Percentiles rank a stretch among this genome's conserved stretches.
phyloP scores from a whole-genome alignment of 2,113 vertebrate species.

The Calidris pugnax region DNA sequence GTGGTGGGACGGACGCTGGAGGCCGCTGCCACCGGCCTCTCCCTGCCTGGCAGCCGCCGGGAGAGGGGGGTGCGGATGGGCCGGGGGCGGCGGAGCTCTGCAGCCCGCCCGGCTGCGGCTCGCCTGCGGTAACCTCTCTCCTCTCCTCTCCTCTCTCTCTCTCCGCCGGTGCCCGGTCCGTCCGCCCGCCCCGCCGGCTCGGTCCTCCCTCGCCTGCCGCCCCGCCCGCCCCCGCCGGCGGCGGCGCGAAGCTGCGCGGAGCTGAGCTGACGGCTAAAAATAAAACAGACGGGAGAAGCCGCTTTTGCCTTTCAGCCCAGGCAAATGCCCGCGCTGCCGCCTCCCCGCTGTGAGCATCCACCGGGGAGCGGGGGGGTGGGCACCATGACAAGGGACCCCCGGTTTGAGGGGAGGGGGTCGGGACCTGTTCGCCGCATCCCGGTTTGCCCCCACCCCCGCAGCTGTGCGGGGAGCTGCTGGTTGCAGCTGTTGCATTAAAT shows the following conservation, averaged over 20 bases:
- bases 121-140: background rate
- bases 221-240: conserved; percentile 48
- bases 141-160: no score
- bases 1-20: no score
- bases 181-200: background rate
- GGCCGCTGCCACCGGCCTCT: no score
- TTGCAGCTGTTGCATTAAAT: background rate
- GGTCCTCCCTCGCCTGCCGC: background rate
- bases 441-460: no score
- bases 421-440: background rate
- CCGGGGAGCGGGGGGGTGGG: no score
- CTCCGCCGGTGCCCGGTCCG: conserved; percentile 13
- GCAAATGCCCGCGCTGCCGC: conserved; percentile 48
- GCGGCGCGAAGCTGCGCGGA: background rate
- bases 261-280: conserved; percentile 79
- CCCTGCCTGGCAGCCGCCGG: no score
- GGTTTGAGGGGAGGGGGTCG: no score
- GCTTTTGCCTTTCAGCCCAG: conserved; percentile 67
- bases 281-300: conserved; percentile 63
- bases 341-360: background rate
- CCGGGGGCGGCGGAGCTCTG: background rate
- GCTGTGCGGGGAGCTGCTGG: background rate
- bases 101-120: conserved; percentile 21
- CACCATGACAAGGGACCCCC: no score
- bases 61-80: background rate